Evolutionary conservation across 2,888 invertebrate species (phyloP).

Genomic region (Brachypalpus laphriformis): DNA sequence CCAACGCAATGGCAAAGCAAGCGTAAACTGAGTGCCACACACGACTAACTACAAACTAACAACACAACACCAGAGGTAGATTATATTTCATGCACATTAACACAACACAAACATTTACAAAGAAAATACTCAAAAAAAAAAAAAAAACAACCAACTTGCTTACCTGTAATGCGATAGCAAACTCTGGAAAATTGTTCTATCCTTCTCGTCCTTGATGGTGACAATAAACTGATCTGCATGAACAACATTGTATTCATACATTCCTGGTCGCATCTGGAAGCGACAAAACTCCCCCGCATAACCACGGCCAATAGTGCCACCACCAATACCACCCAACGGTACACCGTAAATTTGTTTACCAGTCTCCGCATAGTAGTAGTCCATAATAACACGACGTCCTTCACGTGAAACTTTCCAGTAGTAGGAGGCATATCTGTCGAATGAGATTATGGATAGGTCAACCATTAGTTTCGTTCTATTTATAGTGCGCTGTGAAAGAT

Average conservation of each 20-base stretch:
- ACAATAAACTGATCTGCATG: slow-evolving; percentile 96
- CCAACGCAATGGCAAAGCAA: slow-evolving; percentile 2
- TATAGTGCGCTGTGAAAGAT: not conserved
- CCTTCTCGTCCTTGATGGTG: slow-evolving; percentile 88
- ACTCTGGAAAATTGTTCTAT: slow-evolving; percentile 90
- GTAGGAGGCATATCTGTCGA: slow-evolving; percentile 88
- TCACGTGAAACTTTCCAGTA: slow-evolving; percentile 86
- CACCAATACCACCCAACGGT: slow-evolving; percentile 92
- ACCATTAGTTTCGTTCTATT: slow-evolving; percentile 11
- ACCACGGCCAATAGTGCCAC: slow-evolving; percentile 91
- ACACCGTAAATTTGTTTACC: slow-evolving; percentile 95
- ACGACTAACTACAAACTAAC: slow-evolving; percentile 13
- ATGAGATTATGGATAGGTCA: slow-evolving; percentile 8
- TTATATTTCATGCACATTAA: slow-evolving; percentile 3
- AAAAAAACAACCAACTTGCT: slow-evolving; percentile 78
- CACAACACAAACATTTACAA: slow-evolving; percentile 14
- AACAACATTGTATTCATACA: slow-evolving; percentile 92
- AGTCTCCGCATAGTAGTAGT: slow-evolving; percentile 88
- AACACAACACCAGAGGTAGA: not conserved
- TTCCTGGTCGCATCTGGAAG: slow-evolving; percentile 93
- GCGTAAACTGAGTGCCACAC: not conserved
- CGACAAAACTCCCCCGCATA: slow-evolving; percentile 97
- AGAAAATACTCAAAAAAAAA: no score
- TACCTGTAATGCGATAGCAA: slow-evolving; percentile 90
- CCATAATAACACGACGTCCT: slow-evolving; percentile 90